Evolutionary conservation across 2,797 vertebrate genomes (phyloP), one percentile per base, ranked within the genome.

Genomic region (Rhinichthys osculus): DNA sequence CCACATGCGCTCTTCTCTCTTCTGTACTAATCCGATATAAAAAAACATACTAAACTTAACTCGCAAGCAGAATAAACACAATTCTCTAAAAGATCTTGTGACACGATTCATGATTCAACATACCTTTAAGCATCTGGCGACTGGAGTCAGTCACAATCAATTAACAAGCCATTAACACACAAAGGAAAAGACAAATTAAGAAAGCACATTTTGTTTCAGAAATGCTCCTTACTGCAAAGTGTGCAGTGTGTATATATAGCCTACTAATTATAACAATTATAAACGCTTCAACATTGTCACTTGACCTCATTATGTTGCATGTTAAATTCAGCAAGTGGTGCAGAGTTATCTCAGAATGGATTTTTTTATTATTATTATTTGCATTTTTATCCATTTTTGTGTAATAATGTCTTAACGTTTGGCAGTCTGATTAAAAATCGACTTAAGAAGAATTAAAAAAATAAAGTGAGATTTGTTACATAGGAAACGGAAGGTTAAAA

Each of bases 31-130:
- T 79, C 69, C n/a, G 27, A 66, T 42, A 80, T 67, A 44, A 11
- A 52, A 79, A 85, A 79, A 47, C 64, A 74, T 40, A 30, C 42
- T 81, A 85, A 85, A 81, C 70, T 81, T 85, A 54, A 85, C 84
- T 81, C 21, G 3, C 17, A 71, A 47, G 19, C 40, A 9, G 17
- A 70, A 78, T 66, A 72, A n/a, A 52, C 27, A 27, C 35, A 38
- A 11, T 38, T 80, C 9, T 38, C 69, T 5, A 40, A 67, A 66
- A 23, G 38, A 64, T 54, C 30, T 52, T 9, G 54, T 72, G 71
- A 83, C 54, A 74, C 4, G 7, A 83, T 78, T 30, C 30, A 40
- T 38, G n/a, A 69, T 57, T 13, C 27, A 62, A 13, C 59, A 44
- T 59, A 21, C 23, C 42, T 78, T 30, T 3, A 74, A 52, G 57